Conservation (phyloP, 2,888 invertebrate species). For the Agonopterix arenella region DNA sequence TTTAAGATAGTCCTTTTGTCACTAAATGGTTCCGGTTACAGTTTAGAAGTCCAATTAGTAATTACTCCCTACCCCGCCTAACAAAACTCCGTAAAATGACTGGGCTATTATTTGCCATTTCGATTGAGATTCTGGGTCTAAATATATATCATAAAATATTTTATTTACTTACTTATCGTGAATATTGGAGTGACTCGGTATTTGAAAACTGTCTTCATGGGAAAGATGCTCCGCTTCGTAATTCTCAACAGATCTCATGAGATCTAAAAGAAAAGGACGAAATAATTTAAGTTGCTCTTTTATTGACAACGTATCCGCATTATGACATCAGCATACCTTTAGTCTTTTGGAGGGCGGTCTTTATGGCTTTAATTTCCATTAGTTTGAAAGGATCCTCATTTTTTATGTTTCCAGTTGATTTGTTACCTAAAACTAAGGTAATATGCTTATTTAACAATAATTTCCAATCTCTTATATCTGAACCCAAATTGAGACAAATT, state of each 20-base stretch:
- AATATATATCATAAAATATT: too few species aligned
- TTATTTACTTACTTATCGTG: slow-evolving; percentile 54
- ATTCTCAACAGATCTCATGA: slow-evolving; percentile 68
- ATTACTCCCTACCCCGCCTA: too few species aligned
- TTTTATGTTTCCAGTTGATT: slow-evolving; percentile 52
- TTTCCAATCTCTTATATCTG: background rate
- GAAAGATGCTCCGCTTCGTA: slow-evolving; percentile 56
- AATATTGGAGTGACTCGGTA: slow-evolving; percentile 57
- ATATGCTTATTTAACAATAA: slow-evolving; percentile 4
- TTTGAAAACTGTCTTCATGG: slow-evolving; percentile 55
- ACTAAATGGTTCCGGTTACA: too few species aligned
- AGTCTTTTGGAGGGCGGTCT: slow-evolving; percentile 66
- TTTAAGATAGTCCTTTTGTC: too few species aligned
- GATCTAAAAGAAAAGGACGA: slow-evolving; percentile 34
- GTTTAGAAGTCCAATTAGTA: too few species aligned
- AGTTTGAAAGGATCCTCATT: slow-evolving; percentile 69
- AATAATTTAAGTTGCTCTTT: slow-evolving; percentile 1
- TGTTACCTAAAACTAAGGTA: slow-evolving; percentile 40
- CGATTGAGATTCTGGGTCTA: too few species aligned
- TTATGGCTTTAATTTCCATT: slow-evolving; percentile 70
- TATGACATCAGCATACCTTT: slow-evolving; percentile 38
- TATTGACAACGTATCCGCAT: background rate
- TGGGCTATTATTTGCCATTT: too few species aligned
- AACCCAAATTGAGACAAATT: too few species aligned
- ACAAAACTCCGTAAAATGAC: too few species aligned